Conservation (phyloP, 2,797 vertebrate genomes). For the Pseudomugil gertrudae region DNA sequence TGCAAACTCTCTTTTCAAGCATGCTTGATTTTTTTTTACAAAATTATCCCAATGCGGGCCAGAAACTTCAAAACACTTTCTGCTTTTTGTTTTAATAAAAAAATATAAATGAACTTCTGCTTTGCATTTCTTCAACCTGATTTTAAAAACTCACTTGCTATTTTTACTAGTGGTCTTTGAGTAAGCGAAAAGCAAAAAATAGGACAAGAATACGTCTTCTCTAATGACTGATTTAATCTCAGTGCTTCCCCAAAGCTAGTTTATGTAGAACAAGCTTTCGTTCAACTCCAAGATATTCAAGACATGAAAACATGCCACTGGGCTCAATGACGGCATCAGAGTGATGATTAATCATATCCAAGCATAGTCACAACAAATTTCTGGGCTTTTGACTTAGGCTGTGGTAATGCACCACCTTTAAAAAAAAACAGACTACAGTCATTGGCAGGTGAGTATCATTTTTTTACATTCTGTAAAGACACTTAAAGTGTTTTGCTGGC, state of each 20-base stretch:
- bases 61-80: conserved; percentile 36
- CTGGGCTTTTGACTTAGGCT: conserved; percentile 13
- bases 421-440: background rate
- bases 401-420: conserved; percentile 1
- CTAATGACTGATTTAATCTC: conserved; percentile 19
- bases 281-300: conserved; percentile 15
- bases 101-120: conserved; percentile 35
- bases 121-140: conserved; percentile 27
- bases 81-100: conserved; percentile 50
- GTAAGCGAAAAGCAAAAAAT: conserved; percentile 41
- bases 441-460: conserved; percentile 12
- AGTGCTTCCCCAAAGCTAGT: conserved; percentile 24
- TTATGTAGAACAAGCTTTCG: conserved; percentile 35
- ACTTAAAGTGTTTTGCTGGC: conserved; percentile 40
- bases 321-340: conserved; percentile 41
- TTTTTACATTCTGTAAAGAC: conserved; percentile 33
- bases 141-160: conserved; percentile 41
- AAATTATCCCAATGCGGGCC: background rate
- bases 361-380: conserved; percentile 27
- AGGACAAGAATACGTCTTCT: conserved; percentile 40
- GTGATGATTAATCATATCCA: conserved; percentile 41
- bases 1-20: conserved; percentile 2
- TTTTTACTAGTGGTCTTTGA: conserved; percentile 48
- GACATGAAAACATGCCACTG: conserved; percentile 29
- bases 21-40: too few species aligned